Percentiles rank a stretch among this genome's conserved stretches.
phyloP scores from a whole-genome alignment of 2,113 vertebrate genomes.

The Platycercus adscitus region DNA sequence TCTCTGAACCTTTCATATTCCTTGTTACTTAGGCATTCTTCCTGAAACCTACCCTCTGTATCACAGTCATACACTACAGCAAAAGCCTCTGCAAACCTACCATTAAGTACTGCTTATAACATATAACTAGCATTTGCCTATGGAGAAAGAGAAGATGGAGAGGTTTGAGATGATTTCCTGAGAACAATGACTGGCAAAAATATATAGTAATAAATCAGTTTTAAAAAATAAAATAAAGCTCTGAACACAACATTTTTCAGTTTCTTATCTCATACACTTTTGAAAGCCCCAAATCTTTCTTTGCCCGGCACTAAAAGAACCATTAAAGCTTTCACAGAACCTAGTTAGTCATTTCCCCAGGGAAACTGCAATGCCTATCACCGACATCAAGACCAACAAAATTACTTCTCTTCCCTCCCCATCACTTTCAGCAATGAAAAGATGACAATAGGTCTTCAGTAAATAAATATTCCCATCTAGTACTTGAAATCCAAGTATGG shows the following conservation, averaged over 20 bases:
- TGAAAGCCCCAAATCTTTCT: background rate
- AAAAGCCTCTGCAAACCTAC: background rate
- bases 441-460: background rate
- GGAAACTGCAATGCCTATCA: background rate
- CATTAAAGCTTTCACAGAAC: background rate
- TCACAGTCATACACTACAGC: background rate
- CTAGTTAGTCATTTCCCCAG: background rate
- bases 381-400: background rate
- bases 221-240: background rate
- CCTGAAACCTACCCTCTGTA: background rate
- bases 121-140: background rate
- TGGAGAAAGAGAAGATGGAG: background rate
- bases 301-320: background rate
- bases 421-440: background rate
- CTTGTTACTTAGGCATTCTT: background rate
- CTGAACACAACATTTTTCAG: background rate
- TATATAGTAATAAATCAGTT: background rate
- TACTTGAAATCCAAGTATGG: background rate
- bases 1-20: background rate
- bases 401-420: background rate
- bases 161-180: background rate
- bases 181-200: background rate
- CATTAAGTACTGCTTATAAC: background rate
- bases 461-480: background rate
- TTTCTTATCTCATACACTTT: background rate